Base-by-base conservation (phyloP, 2,113 vertebrate species). In the Orycteropus afer region DNA sequence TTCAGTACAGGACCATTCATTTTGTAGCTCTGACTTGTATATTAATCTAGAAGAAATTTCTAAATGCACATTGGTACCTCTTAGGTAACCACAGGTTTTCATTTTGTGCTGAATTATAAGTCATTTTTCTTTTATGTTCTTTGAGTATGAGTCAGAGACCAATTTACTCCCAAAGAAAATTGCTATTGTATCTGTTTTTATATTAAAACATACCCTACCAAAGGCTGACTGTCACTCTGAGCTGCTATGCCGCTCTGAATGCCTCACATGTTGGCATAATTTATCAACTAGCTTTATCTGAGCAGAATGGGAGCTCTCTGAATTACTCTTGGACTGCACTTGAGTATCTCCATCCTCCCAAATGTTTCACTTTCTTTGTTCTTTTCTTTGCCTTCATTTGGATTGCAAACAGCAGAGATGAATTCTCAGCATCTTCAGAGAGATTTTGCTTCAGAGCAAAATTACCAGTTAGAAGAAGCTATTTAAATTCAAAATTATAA, bases 101-200 rank as follows among this genome's bases (percentile, higher is more conserved):
- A 92, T 95, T 91, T 91, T 69, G 42, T 78, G 51, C 53, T 83
- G 80, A 87, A 51, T 59, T 94, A 77, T 88, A 87, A 74, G 71
- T 55, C 57, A 87, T 89, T 97, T 93, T 96, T 83, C 73, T 94
- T 87, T 90, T 88, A 63, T 74, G 67, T 92, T 95, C 82, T 84
- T 93, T 63, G 59, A 86, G 15, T 87, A 78, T 73, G 88, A 96
- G 92, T 96, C 78, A 95, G 73, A 96, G 73, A 18, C 79, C 79
- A 95, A 80, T 96, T 95, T 96, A 89, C 57, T 91, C 69, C 81
- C 74, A 69, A 67, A 90, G 95, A 94, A 97, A 97, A 96, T 93
- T 95, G 82, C 82, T 88, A 61, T 84, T 95, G 87, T 20, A 65
- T 80, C 86, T 95, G 79, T 78, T 71, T 96, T 95, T 82, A 83